These are phyloP conservation scores for Sinhomidia bicolor DNA, from an alignment of 2,888 invertebrate species.

Conservation along the genomic window DNA sequence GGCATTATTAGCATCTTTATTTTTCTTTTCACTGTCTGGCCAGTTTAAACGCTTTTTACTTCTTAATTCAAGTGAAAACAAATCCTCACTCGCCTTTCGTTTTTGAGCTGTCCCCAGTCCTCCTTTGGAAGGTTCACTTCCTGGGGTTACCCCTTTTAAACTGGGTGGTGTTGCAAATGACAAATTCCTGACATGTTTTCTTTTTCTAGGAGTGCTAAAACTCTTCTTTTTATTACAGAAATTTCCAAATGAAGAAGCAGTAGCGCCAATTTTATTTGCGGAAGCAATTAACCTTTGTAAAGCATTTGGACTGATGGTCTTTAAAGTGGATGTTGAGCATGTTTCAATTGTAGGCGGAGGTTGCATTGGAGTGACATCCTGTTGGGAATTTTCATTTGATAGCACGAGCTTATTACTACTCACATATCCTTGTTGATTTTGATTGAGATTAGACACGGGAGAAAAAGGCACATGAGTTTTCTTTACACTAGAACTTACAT, in stretches of 20 bases:
- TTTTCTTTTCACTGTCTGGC: conserved; percentile 55
- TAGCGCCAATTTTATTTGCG: conserved; percentile 58
- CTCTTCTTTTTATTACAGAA: conserved; percentile 73
- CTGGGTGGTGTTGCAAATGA: conserved; percentile 79
- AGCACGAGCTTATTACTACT: not conserved
- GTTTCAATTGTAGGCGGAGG: conserved; percentile 5
- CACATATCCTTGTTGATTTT: not conserved
- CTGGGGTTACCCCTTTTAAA: conserved; percentile 49
- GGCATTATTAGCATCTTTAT: not conserved
- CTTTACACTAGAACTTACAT: conserved; percentile 1
- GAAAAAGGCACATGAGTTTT: conserved; percentile 1
- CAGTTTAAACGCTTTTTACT: conserved; percentile 71
- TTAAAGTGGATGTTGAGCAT: not conserved
- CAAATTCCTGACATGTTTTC: conserved; percentile 77
- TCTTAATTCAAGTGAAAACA: not conserved
- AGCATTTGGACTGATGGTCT: conserved; percentile 66
- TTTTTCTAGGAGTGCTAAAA: conserved; percentile 78
- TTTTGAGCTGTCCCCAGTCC: not conserved
- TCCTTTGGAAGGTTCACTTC: not conserved
- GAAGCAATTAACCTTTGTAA: conserved; percentile 64
- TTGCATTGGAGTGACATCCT: conserved; percentile 62
- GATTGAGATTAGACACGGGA: not conserved
- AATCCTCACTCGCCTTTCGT: conserved; percentile 54
- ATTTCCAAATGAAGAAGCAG: not conserved
- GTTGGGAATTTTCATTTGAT: conserved; percentile 35